phyloP scores from a whole-genome alignment of 2,888 invertebrate genomes.

The Psylliodes chrysocephalus region DNA sequence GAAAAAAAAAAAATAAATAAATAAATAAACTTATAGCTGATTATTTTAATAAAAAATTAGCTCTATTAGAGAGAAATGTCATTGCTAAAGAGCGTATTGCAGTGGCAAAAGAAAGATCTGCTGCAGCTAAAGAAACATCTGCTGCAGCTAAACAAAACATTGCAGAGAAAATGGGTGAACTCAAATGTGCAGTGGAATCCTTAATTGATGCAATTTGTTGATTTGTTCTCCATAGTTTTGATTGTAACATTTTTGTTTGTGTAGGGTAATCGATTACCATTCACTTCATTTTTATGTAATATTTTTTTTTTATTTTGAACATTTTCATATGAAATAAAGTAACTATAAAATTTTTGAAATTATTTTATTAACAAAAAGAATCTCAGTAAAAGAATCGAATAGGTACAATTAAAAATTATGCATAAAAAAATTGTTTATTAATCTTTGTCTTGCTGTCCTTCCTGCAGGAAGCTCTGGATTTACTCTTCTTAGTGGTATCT shows the following conservation, averaged over 20 bases:
- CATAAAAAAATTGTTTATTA: too few relatives aligned
- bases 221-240: too few relatives aligned
- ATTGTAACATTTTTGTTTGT: too few relatives aligned
- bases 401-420: too few relatives aligned
- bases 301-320: background rate
- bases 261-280: background rate
- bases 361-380: too few relatives aligned
- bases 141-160: background rate
- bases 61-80: background rate
- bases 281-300: background rate
- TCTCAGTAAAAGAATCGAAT: too few relatives aligned
- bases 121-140: conserved; percentile 1
- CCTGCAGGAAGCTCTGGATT: background rate
- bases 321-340: too few relatives aligned
- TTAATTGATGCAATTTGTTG: background rate
- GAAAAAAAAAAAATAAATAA: too few relatives aligned
- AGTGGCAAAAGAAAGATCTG: conserved; percentile 5
- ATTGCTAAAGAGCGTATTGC: conserved; percentile 1
- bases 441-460: conserved; percentile 4
- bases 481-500: background rate
- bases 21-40: background rate
- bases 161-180: background rate
- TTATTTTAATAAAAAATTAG: too few relatives aligned
- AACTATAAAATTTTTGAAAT: too few relatives aligned
- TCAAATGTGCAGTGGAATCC: background rate